These are phyloP conservation scores for Aporophyla lueneburgensis DNA, from an alignment of 2,888 invertebrate genomes.

Conservation along the genomic window DNA sequence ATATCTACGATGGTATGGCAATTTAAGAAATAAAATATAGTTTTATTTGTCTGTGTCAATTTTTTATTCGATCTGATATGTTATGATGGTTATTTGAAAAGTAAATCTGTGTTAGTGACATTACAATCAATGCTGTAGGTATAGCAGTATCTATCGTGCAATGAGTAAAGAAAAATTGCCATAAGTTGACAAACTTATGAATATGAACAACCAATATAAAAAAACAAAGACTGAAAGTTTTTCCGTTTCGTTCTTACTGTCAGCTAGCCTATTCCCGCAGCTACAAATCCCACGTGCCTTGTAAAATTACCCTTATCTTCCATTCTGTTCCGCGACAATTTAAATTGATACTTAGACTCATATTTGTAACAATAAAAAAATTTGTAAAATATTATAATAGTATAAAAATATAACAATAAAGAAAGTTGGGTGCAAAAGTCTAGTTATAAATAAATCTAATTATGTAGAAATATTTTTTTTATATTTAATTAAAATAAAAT, in stretches of 20 bases:
- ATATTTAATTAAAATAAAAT: constrained; percentile 33
- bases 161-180: too few relatives aligned
- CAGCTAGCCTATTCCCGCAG: background rate
- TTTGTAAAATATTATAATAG: constrained; percentile 23
- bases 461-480: constrained; percentile 29
- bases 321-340: constrained; percentile 5
- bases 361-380: constrained; percentile 5
- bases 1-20: background rate
- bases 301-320: background rate
- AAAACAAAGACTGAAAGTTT: too few relatives aligned
- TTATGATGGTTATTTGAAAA: background rate
- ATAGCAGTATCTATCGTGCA: background rate
- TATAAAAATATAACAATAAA: constrained; percentile 43
- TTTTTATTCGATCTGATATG: background rate
- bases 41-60: background rate
- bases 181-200: too few relatives aligned
- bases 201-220: too few relatives aligned
- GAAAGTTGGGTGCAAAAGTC: constrained; percentile 50
- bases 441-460: constrained; percentile 52
- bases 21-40: background rate
- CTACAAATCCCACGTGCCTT: background rate
- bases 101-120: background rate
- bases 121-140: background rate
- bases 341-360: background rate
- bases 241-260: background rate